A percentile compares a stretch with the other conserved stretches of the same genome.
These are phyloP conservation scores for Didymodactylos carnosus DNA, from an alignment of 2,888 invertebrate species.

Conservation along the genomic window DNA sequence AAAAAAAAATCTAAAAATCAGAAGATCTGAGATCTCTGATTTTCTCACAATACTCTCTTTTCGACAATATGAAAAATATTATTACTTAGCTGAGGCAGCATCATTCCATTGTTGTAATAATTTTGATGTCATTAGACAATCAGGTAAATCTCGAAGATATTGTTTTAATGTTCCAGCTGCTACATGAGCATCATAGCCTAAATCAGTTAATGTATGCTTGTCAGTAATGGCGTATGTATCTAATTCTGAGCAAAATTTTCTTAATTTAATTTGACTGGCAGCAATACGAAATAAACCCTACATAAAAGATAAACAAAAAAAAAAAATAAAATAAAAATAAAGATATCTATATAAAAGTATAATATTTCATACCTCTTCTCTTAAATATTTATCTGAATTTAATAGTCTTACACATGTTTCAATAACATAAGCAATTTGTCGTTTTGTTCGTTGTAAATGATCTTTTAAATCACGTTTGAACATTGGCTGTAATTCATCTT, in stretches of 20 bases:
- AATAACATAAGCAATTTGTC: background rate
- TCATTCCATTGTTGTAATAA: background rate
- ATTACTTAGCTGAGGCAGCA: too few species aligned
- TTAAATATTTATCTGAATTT: too few species aligned
- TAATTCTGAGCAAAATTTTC: background rate
- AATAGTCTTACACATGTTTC: background rate
- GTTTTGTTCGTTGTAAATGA: background rate
- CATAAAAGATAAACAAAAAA: too few species aligned
- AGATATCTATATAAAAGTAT: too few species aligned
- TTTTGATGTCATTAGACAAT: constrained; percentile 2
- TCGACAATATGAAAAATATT: too few species aligned
- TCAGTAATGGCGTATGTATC: background rate
- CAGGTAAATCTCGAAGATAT: constrained; percentile 10
- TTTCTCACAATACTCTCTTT: too few species aligned
- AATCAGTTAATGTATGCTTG: background rate
- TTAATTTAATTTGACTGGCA: background rate
- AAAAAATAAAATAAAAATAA: too few species aligned
- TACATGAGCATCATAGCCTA: constrained; percentile 8
- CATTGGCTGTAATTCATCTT: background rate
- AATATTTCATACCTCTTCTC: too few species aligned
- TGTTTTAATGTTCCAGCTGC: constrained; percentile 9
- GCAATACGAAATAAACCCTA: background rate
- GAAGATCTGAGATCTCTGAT: too few species aligned
- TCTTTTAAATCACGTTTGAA: background rate
- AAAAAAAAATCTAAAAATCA: too few species aligned